Evolutionary conservation across 2,888 invertebrate species (phyloP).

Genomic region (Teleogryllus oceanicus): DNA sequence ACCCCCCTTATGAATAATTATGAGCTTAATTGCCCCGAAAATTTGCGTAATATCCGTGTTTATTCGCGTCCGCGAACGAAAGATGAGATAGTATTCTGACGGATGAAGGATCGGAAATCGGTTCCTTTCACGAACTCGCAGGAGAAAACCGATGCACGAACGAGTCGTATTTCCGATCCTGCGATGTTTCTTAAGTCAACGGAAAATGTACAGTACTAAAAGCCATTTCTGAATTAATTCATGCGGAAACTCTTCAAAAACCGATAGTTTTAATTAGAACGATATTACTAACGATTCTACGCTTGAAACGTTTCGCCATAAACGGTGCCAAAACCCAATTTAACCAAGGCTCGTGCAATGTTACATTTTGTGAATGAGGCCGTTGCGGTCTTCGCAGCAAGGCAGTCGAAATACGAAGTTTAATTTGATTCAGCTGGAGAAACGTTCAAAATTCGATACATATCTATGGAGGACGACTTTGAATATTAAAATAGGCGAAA

Average conservation of each 20-base stretch:
- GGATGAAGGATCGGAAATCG: too few relatives aligned
- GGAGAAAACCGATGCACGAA: too few relatives aligned
- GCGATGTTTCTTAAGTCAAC: too few relatives aligned
- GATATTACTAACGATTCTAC: background rate
- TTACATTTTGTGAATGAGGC: background rate
- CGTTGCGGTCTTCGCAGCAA: background rate
- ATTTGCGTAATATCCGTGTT: too few relatives aligned
- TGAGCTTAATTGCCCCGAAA: too few relatives aligned
- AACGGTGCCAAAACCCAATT: background rate
- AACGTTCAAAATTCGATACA: background rate
- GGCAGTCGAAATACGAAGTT: background rate
- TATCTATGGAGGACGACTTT: slow-evolving; percentile 1
- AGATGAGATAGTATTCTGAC: too few relatives aligned
- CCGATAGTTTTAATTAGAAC: slow-evolving; percentile 18
- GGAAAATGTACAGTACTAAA: background rate
- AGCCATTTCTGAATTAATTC: background rate
- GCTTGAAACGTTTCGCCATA: background rate
- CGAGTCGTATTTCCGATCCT: too few relatives aligned
- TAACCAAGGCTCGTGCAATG: background rate
- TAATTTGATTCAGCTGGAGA: background rate
- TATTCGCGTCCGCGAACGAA: too few relatives aligned
- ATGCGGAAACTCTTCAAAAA: background rate
- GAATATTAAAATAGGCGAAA: slow-evolving; percentile 18
- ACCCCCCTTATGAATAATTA: too few relatives aligned
- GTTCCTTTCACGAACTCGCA: too few relatives aligned